phyloP scores from a whole-genome alignment of 35 echinoderm and acorn worm species.

The Ptychodera flava region DNA sequence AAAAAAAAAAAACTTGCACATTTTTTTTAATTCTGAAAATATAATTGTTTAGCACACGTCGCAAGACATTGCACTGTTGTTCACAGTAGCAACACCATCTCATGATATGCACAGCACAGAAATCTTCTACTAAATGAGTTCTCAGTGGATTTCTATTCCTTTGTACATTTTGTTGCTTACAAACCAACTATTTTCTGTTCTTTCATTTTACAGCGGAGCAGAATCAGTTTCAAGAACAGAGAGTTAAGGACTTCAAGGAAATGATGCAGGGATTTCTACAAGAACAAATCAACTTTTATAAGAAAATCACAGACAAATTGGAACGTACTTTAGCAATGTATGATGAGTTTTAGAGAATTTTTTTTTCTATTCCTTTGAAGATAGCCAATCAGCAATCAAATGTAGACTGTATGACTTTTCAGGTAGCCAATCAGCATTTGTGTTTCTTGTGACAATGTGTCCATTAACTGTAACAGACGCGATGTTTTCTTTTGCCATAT shows the following conservation, averaged over 20 bases:
- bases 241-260: constrained; percentile 79
- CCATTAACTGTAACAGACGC: too few relatives aligned
- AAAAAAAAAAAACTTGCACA: not conserved
- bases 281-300: constrained; percentile 93
- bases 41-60: not conserved
- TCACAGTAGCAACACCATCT: not conserved
- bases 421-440: too few relatives aligned
- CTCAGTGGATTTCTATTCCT: too few relatives aligned
- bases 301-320: constrained; percentile 76
- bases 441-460: too few relatives aligned
- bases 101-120: not conserved
- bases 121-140: not conserved
- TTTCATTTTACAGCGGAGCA: constrained; percentile 60
- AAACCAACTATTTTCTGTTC: constrained; percentile 5
- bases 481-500: too few relatives aligned
- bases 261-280: constrained; percentile 66
- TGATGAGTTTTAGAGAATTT: constrained; percentile 34
- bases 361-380: too few relatives aligned
- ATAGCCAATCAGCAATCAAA: not conserved
- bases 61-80: not conserved
- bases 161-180: too few relatives aligned
- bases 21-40: not conserved
- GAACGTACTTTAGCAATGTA: constrained; percentile 60
- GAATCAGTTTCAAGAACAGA: constrained; percentile 88
- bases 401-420: too few relatives aligned